Percentiles rank a stretch among this genome's conserved stretches.
These are phyloP conservation scores for Chloroceryle aenea DNA, from an alignment of 2,113 vertebrate species.

Conservation along the genomic window DNA sequence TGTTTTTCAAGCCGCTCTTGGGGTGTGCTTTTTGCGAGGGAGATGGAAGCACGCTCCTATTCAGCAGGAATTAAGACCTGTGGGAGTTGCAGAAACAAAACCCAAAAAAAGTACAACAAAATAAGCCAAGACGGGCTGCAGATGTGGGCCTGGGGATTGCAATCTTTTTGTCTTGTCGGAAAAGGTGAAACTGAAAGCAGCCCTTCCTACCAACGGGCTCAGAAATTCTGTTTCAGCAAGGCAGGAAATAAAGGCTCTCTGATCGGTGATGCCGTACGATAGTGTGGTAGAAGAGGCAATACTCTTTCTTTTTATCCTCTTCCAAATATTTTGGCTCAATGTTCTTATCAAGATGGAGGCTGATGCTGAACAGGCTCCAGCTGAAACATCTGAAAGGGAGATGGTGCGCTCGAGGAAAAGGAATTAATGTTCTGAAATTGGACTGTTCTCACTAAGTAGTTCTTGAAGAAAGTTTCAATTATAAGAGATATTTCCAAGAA, in stretches of 20 bases:
- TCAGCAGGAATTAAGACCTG: not conserved
- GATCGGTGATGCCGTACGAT: not conserved
- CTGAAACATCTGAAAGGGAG: not conserved
- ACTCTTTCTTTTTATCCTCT: not conserved
- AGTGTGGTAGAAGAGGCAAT: not conserved
- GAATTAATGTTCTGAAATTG: not conserved
- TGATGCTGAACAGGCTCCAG: not conserved
- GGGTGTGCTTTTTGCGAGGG: not conserved
- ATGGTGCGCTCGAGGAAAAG: not conserved
- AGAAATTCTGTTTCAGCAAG: not conserved
- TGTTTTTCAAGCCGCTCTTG: not conserved
- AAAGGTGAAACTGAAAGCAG: not conserved
- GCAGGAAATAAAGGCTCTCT: not conserved
- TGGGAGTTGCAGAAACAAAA: not conserved
- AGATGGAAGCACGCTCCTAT: not conserved
- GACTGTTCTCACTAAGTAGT: constrained; percentile 1
- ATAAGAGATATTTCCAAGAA: not conserved
- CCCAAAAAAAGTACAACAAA: not conserved
- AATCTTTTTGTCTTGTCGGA: not conserved
- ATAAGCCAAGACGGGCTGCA: not conserved
- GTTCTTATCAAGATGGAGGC: not conserved
- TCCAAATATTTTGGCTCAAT: not conserved
- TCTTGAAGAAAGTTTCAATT: constrained; percentile 37
- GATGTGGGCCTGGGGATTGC: not conserved
- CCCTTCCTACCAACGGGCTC: not conserved